phyloP scores from a whole-genome alignment of 2,888 invertebrate species.

The Hanleya hanleyi region DNA sequence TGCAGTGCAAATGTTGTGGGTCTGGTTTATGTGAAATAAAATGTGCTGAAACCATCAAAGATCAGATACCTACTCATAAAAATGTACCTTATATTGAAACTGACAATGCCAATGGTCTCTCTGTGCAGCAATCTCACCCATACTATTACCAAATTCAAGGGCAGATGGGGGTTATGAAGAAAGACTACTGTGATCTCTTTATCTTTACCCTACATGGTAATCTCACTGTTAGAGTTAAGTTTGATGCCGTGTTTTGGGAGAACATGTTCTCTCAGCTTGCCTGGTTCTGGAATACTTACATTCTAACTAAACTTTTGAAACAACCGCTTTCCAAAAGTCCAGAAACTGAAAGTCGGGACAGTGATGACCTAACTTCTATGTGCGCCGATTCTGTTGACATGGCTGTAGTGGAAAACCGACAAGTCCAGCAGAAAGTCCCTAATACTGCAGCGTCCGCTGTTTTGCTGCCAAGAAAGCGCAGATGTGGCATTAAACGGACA shows the following conservation, averaged over 20 bases:
- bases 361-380: too few species aligned
- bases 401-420: too few species aligned
- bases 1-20: slow-evolving; percentile 27
- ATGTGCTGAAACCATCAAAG: background rate
- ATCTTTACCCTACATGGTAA: slow-evolving; percentile 7
- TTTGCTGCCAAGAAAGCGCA: background rate
- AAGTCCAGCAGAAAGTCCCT: too few species aligned
- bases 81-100: slow-evolving; percentile 1
- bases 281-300: background rate
- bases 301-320: background rate
- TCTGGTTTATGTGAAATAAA: slow-evolving; percentile 11
- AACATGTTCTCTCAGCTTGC: too few species aligned
- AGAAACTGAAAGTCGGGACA: too few species aligned
- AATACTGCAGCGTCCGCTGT: too few species aligned
- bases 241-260: background rate
- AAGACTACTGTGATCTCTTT: slow-evolving; percentile 11
- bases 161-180: slow-evolving; percentile 10
- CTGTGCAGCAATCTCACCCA: slow-evolving; percentile 8
- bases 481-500: background rate
- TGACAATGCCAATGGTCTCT: background rate
- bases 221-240: background rate
- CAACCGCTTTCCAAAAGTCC: too few species aligned
- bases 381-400: too few species aligned
- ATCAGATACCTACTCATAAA: background rate
- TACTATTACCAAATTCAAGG: slow-evolving; percentile 17